phyloP scores from a whole-genome alignment of 64 coral and sea anemone genomes.

The Dendronephthya gigantea region DNA sequence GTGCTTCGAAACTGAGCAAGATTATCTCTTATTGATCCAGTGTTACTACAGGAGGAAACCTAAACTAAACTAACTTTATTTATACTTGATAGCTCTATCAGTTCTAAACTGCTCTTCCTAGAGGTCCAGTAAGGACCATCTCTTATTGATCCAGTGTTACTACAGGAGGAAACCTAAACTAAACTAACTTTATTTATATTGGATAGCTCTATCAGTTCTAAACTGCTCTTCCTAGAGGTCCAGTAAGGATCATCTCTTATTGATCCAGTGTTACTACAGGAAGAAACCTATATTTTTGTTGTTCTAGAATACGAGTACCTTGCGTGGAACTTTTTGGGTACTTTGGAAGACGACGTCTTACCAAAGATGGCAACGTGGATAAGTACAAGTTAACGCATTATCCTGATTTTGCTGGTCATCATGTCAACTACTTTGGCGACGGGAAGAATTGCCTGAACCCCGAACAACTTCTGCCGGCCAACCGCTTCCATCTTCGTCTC shows the following conservation, averaged over 20 bases:
- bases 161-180: too few species aligned
- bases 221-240: background rate
- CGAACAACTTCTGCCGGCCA: background rate
- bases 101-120: too few species aligned
- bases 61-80: too few species aligned
- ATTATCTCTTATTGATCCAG: background rate
- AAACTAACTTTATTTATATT: too few species aligned
- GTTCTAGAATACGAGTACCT: constrained; percentile 19
- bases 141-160: too few species aligned
- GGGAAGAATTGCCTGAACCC: background rate
- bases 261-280: background rate
- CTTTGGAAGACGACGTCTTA: constrained; percentile 70
- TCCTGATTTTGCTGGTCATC: constrained; percentile 14
- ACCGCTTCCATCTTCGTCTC: background rate
- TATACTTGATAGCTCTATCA: too few species aligned
- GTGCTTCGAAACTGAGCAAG: too few species aligned
- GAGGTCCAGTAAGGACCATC: too few species aligned
- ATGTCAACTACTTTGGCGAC: background rate
- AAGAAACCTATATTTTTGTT: background rate
- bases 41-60: background rate
- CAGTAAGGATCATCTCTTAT: too few species aligned
- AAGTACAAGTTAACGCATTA: constrained; percentile 72
- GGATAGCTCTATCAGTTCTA: too few species aligned
- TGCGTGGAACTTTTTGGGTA: constrained; percentile 54
- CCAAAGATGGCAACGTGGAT: constrained; percentile 57